Evolutionary conservation across 2,888 invertebrate species (phyloP).

Genomic region (Polydrusus tereticollis): DNA sequence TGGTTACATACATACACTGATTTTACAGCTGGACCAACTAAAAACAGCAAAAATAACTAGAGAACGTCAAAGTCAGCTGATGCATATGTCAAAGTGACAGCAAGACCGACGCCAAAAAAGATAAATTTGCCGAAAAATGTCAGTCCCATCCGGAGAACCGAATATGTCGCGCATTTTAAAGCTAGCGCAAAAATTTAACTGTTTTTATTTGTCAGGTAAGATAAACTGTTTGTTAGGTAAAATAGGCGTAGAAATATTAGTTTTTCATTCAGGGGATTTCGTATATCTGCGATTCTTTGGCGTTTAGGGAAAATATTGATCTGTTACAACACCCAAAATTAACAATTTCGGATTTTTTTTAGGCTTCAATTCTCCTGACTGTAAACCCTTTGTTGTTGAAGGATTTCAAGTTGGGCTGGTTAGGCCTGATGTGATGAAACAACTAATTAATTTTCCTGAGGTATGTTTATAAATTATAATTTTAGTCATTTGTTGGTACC

Average conservation of each 20-base stretch:
- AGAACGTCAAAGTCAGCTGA: constrained; percentile 12
- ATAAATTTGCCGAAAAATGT: constrained; percentile 29
- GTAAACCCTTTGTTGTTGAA: constrained; percentile 89
- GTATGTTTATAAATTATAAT: constrained; percentile 67
- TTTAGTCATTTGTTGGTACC: background rate
- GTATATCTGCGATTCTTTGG: constrained; percentile 11
- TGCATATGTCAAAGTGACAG: constrained; percentile 7
- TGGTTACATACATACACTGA: too few species aligned
- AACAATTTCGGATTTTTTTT: constrained; percentile 52
- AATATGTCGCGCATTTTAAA: constrained; percentile 79
- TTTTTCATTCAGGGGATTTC: constrained; percentile 32
- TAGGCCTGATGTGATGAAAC: constrained; percentile 85
- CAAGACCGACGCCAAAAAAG: constrained; percentile 1
- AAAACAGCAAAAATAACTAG: background rate
- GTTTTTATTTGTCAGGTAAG: constrained; percentile 89
- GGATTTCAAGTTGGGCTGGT: constrained; percentile 92
- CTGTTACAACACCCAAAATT: constrained; percentile 25
- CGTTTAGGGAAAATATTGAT: constrained; percentile 30
- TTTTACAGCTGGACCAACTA: too few species aligned
- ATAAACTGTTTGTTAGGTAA: constrained; percentile 31
- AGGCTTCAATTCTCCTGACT: constrained; percentile 84
- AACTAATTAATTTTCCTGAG: constrained; percentile 85
- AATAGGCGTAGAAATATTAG: background rate
- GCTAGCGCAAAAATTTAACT: constrained; percentile 89
- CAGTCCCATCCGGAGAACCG: constrained; percentile 21